Conservation (phyloP, 2,888 invertebrate genomes). For the Ptychoptera albimana region DNA sequence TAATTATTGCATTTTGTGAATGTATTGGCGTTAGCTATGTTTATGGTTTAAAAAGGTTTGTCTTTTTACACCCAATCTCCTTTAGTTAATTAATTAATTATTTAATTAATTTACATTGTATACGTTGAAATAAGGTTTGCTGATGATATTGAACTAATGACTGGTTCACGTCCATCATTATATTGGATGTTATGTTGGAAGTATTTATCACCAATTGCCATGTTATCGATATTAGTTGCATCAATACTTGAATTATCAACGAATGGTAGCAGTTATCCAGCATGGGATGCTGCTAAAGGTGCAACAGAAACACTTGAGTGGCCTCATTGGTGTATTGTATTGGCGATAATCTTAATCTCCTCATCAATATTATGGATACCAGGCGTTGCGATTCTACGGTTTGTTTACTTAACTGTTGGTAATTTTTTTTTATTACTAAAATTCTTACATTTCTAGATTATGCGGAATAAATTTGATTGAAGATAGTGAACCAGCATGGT, state of each 20-base stretch:
- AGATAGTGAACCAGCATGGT: conserved; percentile 85
- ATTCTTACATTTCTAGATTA: conserved; percentile 37
- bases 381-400: conserved; percentile 65
- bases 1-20: conserved; percentile 86
- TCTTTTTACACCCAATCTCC: too few species aligned
- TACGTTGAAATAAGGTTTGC: too few species aligned
- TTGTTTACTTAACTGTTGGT: conserved; percentile 9
- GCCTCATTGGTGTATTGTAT: conserved; percentile 69
- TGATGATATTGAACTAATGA: conserved; percentile 91
- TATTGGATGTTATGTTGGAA: conserved; percentile 95
- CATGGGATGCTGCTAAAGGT: conserved; percentile 62
- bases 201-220: conserved; percentile 76
- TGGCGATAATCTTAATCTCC: conserved; percentile 57
- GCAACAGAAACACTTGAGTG: conserved; percentile 62
- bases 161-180: conserved; percentile 68
- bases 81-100: background rate
- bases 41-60: conserved; percentile 76
- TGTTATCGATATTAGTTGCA: conserved; percentile 71
- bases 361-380: conserved; percentile 84
- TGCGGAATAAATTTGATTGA: conserved; percentile 67
- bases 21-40: conserved; percentile 87
- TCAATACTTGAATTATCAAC: conserved; percentile 66
- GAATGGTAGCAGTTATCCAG: conserved; percentile 70
- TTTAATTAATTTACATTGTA: conserved; percentile 13
- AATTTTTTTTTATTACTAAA: background rate